Evolutionary conservation across 2,797 vertebrate species (phyloP).

Genomic region (Monodelphis domestica): DNA sequence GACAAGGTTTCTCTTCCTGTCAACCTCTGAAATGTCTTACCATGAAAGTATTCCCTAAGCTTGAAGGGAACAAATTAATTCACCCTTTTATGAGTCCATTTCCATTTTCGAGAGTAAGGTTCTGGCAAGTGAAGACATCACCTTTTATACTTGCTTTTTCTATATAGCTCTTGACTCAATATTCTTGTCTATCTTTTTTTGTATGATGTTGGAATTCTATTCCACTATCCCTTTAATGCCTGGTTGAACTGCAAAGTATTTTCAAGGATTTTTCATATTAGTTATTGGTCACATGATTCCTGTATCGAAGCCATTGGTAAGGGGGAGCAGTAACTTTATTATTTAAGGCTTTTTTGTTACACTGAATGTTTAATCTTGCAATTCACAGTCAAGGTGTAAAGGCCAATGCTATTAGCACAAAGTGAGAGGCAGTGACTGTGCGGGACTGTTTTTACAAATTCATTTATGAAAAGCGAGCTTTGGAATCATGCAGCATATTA

Average conservation of each 20-base stretch:
- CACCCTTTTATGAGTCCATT: neutral
- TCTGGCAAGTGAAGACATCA: neutral
- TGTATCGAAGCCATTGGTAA: slow-evolving; percentile 10
- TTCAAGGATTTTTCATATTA: slow-evolving; percentile 37
- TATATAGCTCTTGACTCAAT: neutral
- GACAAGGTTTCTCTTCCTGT: neutral
- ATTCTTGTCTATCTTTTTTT: slow-evolving; percentile 24
- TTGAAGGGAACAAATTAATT: neutral
- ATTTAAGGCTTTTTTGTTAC: slow-evolving; percentile 22
- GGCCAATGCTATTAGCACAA: slow-evolving; percentile 35
- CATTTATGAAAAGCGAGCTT: slow-evolving; percentile 17
- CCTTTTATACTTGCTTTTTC: neutral
- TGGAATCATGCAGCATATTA: neutral
- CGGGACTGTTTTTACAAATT: slow-evolving; percentile 11
- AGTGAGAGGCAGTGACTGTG: neutral
- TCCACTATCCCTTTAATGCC: neutral
- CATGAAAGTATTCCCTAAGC: neutral
- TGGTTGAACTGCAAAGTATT: neutral
- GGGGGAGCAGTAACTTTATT: slow-evolving; percentile 16
- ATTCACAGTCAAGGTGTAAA: slow-evolving; percentile 14
- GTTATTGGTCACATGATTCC: neutral
- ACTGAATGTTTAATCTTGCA: slow-evolving; percentile 26
- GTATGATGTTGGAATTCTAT: neutral
- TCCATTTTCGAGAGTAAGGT: slow-evolving; percentile 6
- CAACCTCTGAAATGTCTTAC: neutral